phyloP scores from a whole-genome alignment of 1,140 invertebrate genomes.

The Triops cancriformis region DNA sequence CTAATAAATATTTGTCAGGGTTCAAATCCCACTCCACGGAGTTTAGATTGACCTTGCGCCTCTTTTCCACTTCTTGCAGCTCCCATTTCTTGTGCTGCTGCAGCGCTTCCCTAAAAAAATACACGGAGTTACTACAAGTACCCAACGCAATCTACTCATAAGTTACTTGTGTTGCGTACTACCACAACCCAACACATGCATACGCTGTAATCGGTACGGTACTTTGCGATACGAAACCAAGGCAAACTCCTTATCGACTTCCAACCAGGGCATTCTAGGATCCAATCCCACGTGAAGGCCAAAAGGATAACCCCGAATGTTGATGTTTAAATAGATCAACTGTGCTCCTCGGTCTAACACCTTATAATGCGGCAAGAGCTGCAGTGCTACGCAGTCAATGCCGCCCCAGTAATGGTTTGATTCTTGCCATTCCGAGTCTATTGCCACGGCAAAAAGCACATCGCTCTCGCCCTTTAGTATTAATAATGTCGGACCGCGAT shows the following conservation, averaged over 20 bases:
- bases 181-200: slow-evolving; percentile 79
- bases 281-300: slow-evolving; percentile 72
- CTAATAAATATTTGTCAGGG: slow-evolving; percentile 76
- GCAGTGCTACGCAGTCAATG: slow-evolving; percentile 63
- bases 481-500: slow-evolving; percentile 71
- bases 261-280: slow-evolving; percentile 60
- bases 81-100: slow-evolving; percentile 84
- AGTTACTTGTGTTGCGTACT: slow-evolving; percentile 39
- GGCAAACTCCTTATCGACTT: slow-evolving; percentile 63
- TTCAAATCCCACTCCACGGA: slow-evolving; percentile 82
- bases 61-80: slow-evolving; percentile 71
- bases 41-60: slow-evolving; percentile 67
- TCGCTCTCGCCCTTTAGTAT: slow-evolving; percentile 58
- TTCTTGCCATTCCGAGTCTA: slow-evolving; percentile 75
- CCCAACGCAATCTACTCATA: neutral
- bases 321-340: slow-evolving; percentile 71
- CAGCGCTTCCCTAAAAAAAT: slow-evolving; percentile 57
- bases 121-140: neutral
- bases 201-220: slow-evolving; percentile 49
- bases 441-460: slow-evolving; percentile 64
- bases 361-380: slow-evolving; percentile 64
- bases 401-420: slow-evolving; percentile 74
- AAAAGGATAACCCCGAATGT: slow-evolving; percentile 71
- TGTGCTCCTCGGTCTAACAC: slow-evolving; percentile 56
- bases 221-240: slow-evolving; percentile 49